These are phyloP conservation scores for Raja brachyura DNA, from an alignment of 2,113 vertebrate genomes.

Conservation along the genomic window DNA sequence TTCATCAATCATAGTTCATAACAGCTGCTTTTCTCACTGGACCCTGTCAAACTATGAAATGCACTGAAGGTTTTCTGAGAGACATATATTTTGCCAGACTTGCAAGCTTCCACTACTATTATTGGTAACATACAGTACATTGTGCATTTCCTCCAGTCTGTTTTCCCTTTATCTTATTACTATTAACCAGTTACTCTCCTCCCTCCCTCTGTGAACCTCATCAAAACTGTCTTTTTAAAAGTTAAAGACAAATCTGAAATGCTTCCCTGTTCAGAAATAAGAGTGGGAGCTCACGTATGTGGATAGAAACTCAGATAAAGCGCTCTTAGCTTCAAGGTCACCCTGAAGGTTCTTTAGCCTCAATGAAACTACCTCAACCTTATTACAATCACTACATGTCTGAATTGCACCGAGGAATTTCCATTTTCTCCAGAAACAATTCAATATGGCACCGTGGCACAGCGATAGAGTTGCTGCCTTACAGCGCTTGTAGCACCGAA, in stretches of 20 bases:
- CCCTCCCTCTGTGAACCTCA: neutral
- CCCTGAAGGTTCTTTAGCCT: neutral
- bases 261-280: neutral
- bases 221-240: neutral
- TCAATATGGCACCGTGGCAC: no score
- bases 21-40: slow-evolving; percentile 9
- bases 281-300: neutral
- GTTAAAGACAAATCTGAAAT: neutral
- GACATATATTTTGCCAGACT: neutral
- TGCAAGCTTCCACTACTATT: neutral
- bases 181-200: slow-evolving; percentile 14
- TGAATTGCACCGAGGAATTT: neutral
- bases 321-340: neutral
- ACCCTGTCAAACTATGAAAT: slow-evolving; percentile 21
- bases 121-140: slow-evolving; percentile 12
- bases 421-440: neutral
- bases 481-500: no score
- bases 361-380: neutral
- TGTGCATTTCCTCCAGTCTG: neutral
- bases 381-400: neutral
- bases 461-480: no score
- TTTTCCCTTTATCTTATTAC: neutral
- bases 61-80: slow-evolving; percentile 7
- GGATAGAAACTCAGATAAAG: neutral
- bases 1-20: slow-evolving; percentile 19